Evolutionary conservation across 2,113 vertebrate genomes (phyloP).

Genomic region (Sclerurus mexicanus): DNA sequence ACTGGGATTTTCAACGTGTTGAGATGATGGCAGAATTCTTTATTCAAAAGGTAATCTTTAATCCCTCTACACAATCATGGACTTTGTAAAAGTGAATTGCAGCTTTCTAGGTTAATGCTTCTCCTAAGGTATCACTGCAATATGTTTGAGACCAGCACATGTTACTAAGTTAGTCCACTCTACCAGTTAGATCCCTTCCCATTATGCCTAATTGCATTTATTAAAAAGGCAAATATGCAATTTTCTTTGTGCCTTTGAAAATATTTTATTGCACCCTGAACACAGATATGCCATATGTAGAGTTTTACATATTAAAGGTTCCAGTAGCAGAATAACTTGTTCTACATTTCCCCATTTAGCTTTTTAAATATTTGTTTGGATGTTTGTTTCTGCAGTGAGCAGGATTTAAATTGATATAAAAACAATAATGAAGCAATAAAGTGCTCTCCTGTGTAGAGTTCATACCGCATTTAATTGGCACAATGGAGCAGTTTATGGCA

Average conservation of each 20-base stretch:
- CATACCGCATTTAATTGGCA: slow-evolving; percentile 51
- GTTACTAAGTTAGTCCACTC: background rate
- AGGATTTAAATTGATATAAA: slow-evolving; percentile 65
- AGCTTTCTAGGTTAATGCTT: background rate
- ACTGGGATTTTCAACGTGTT: background rate
- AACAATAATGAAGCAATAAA: slow-evolving; percentile 49
- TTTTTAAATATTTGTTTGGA: slow-evolving; percentile 49
- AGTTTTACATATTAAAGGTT: background rate
- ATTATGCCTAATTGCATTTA: background rate
- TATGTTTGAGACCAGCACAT: background rate
- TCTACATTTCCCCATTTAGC: slow-evolving; percentile 28
- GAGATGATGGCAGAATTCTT: background rate
- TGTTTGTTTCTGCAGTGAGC: slow-evolving; percentile 58
- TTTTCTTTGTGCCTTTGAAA: background rate
- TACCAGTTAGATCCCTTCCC: background rate
- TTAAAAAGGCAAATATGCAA: background rate
- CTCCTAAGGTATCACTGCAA: background rate
- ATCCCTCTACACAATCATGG: rapidly evolving
- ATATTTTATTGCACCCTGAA: background rate
- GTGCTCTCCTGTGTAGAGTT: slow-evolving; percentile 49
- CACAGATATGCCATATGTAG: background rate
- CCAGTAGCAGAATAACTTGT: background rate
- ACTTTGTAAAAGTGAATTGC: background rate
- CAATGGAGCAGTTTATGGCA: slow-evolving; percentile 25
- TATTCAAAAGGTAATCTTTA: background rate